Base-by-base conservation (phyloP, 2,797 vertebrate species). In the Meda fulgida region DNA sequence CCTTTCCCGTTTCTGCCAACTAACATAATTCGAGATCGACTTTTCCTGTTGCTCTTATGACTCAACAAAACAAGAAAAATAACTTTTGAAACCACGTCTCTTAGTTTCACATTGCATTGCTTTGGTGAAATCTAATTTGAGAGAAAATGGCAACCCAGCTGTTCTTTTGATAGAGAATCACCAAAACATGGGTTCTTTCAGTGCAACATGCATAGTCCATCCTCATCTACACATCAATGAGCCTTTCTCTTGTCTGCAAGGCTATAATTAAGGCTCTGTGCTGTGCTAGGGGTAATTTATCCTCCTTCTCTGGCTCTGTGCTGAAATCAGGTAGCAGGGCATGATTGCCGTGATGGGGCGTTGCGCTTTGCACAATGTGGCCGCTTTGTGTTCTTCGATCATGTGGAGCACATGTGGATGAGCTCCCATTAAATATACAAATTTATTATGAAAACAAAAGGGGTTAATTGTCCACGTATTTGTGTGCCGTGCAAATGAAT, bases 221-320 rank as follows among this genome's bases (percentile, higher is more conserved):
- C 94, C 94, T 96, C 94, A 95, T 95, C 95, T 94, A 93, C 94
- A 95, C 95, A 95, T 95, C 94, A 96, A 95, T 95, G 92, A 87
- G 93, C 91, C 89, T 89, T 90, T 92, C 88, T 90, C 89, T 90
- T 88, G 88, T 88, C 87, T 81, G 89, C 86, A 91, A 91, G 89
- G 88, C 89, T 91, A 89, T 91, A 92, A 92, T 92, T 92, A 92
- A 90, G 88, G 89, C 87, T 90, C 87, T 89, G 89, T 89, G 88
- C 79, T 81, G 89, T 89, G 89, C 88, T 90, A 86, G 82, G 90
- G 90, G 88, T 92, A 91, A 92, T 92, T 91, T 91, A 90, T 87
- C 88, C 84, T 91, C 89, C 88, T 86, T 90, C 88, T 90, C 89
- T 88, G 88, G 84, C 88, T 89, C 84, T 83, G 83, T 76, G 60